Evolutionary conservation across 2,113 vertebrate species (phyloP).

Genomic region (Rostratula benghalensis): DNA sequence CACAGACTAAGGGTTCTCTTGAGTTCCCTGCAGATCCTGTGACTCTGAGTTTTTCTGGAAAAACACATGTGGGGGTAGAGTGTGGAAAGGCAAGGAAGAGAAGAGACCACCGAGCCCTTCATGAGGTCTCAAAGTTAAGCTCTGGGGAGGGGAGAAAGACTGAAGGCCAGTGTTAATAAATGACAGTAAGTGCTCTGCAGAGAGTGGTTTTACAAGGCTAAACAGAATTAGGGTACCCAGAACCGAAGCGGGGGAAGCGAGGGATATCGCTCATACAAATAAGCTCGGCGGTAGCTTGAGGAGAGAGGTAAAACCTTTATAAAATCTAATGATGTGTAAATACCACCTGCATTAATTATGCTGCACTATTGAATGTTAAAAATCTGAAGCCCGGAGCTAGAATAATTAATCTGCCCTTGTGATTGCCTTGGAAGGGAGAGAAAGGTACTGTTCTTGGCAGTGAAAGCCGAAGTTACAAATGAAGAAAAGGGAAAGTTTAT

Average conservation of each 20-base stretch:
- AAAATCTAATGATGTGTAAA: conserved; percentile 70
- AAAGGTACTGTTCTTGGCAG: not conserved
- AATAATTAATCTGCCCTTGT: conserved; percentile 70
- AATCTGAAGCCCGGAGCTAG: conserved; percentile 20
- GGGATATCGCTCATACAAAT: conserved; percentile 13
- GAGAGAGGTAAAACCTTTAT: conserved; percentile 61
- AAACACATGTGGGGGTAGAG: fast-evolving
- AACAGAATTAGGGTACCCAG: not conserved
- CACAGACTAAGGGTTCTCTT: not conserved
- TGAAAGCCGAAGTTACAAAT: not conserved
- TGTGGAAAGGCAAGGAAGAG: not conserved
- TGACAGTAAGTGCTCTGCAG: not conserved
- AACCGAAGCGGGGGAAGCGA: not conserved
- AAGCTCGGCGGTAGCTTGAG: conserved; percentile 27
- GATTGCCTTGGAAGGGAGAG: conserved; percentile 34
- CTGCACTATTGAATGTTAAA: conserved; percentile 38
- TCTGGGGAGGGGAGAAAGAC: not conserved
- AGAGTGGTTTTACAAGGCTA: conserved; percentile 9
- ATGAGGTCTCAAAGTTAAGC: not conserved
- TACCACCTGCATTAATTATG: conserved; percentile 71
- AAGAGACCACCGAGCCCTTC: not conserved
- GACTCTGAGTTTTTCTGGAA: not conserved
- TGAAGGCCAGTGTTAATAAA: not conserved
- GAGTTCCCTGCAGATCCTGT: not conserved
- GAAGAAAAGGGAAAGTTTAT: not conserved